Conservation (phyloP, 2,797 vertebrate species). For the Rhinichthys osculus region DNA sequence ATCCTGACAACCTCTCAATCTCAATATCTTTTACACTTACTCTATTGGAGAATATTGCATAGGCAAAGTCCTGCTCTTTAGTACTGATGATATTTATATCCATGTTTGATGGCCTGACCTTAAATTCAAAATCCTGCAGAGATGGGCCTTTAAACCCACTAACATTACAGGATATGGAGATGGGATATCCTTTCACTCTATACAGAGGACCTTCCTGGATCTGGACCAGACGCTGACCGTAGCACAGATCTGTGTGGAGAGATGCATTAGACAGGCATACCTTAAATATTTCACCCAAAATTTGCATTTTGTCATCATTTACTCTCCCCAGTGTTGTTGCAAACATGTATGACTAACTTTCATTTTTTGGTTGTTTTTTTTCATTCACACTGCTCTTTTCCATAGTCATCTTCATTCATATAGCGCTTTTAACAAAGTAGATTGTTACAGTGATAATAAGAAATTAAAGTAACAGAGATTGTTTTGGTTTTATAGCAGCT, state of each 20-base stretch:
- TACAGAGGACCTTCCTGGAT: slow-evolving; percentile 76
- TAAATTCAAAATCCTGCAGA: slow-evolving; percentile 68
- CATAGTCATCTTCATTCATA: too few species aligned
- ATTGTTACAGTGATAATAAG: too few species aligned
- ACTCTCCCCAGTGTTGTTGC: neutral
- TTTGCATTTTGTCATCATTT: neutral
- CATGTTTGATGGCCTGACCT: fast-evolving
- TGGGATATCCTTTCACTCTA: slow-evolving; percentile 67
- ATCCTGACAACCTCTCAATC: slow-evolving; percentile 61
- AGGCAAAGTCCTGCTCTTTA: fast-evolving
- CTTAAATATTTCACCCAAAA: neutral
- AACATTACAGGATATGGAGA: slow-evolving; percentile 76
- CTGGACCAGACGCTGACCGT: slow-evolving; percentile 66
- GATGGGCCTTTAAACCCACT: slow-evolving; percentile 59
- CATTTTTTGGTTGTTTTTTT: neutral
- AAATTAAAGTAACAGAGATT: too few species aligned
- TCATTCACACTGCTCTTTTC: neutral
- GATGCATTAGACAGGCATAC: neutral
- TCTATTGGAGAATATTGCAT: fast-evolving
- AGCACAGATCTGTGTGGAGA: slow-evolving; percentile 68
- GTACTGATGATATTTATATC: slow-evolving; percentile 72
- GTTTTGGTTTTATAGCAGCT: too few species aligned
- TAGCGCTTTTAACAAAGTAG: too few species aligned
- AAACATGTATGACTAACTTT: neutral
- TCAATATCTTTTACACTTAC: slow-evolving; percentile 51